Evolutionary conservation across 2,113 vertebrate species (phyloP).

Genomic region (Nanorana parkeri): DNA sequence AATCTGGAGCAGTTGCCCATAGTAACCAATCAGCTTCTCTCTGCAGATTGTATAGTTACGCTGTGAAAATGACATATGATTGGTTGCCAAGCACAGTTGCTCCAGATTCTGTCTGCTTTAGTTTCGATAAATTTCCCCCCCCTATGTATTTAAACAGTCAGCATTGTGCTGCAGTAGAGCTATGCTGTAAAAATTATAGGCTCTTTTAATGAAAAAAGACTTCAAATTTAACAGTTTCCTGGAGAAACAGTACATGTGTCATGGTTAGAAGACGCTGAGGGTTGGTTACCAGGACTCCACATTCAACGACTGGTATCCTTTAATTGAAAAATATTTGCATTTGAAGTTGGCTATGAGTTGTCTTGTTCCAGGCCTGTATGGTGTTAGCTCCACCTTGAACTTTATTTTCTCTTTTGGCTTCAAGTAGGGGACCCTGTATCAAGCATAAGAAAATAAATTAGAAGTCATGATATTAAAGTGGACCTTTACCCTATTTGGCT

Average conservation of each 20-base stretch:
- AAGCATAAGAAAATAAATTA: conserved; percentile 1
- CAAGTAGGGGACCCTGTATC: conserved; percentile 64
- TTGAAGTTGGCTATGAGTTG: conserved; percentile 73
- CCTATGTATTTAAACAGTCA: no score
- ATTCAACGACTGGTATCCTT: conserved; percentile 68
- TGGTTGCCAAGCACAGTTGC: no score
- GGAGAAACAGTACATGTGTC: neutral
- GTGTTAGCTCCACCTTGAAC: conserved; percentile 71
- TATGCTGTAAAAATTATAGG: no score
- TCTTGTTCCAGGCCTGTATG: conserved; percentile 64
- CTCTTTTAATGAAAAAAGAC: neutral
- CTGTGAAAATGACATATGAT: no score
- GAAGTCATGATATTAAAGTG: neutral
- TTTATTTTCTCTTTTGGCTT: conserved; percentile 64
- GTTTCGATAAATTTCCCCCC: no score
- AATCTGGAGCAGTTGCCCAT: no score
- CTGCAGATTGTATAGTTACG: no score
- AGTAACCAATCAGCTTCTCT: no score
- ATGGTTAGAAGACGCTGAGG: neutral
- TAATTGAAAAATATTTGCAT: conserved; percentile 70
- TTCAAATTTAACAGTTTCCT: neutral
- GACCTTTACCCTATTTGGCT: no score
- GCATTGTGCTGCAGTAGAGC: no score
- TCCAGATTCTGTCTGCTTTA: no score
- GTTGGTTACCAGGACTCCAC: conserved; percentile 57